Conservation (phyloP, 2,113 vertebrate genomes). For the Lophius piscatorius region DNA sequence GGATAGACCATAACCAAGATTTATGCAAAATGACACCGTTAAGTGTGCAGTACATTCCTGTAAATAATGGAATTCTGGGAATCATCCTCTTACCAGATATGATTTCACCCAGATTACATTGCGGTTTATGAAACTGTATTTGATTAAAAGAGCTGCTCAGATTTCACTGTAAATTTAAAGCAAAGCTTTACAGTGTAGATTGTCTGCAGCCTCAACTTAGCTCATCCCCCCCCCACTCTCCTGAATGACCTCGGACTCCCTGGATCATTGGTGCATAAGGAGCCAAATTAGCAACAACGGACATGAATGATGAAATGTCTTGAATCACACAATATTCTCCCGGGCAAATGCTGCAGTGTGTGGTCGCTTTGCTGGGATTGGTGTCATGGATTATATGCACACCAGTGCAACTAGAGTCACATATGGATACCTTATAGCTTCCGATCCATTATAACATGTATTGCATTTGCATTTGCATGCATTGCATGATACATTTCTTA, state of each 20-base stretch:
- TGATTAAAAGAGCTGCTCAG: too few relatives aligned
- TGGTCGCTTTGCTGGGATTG: conserved; percentile 2
- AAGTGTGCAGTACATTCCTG: too few relatives aligned
- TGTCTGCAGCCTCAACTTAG: conserved; percentile 7
- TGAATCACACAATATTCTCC: conserved; percentile 1
- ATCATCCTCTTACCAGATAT: too few relatives aligned
- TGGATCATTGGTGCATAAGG: background rate
- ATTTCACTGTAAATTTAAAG: too few relatives aligned
- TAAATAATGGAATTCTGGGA: too few relatives aligned
- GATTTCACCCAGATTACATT: too few relatives aligned
- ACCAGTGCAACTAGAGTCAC: background rate
- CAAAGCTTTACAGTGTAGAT: too few relatives aligned
- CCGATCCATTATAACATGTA: too few relatives aligned
- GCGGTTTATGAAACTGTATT: too few relatives aligned
- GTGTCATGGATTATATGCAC: conserved; percentile 15
- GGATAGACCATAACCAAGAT: too few relatives aligned
- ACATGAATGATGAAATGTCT: conserved; percentile 32
- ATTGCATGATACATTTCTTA: background rate
- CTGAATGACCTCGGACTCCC: conserved; percentile 40
- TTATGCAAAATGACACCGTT: too few relatives aligned
- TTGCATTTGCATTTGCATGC: too few relatives aligned
- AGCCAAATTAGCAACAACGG: conserved; percentile 15
- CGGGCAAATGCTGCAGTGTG: background rate
- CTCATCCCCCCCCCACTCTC: conserved; percentile 26
- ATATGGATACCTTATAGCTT: background rate